Evolutionary conservation across 2,888 invertebrate species (phyloP), one percentile per base, ranked within the genome.

Genomic region (Luperina testacea): DNA sequence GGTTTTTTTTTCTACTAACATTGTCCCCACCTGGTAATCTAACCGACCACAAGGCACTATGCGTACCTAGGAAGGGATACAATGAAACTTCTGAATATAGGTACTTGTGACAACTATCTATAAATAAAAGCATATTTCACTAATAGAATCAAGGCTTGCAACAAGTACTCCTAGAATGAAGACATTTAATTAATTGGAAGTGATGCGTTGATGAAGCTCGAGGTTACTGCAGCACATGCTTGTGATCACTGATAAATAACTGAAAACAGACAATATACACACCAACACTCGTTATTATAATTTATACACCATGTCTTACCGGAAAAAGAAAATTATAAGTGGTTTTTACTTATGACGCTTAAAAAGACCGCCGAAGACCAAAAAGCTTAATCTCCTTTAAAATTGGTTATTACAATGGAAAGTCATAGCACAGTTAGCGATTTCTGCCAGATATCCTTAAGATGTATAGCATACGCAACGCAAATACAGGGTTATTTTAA

Each of bases 111-210:
- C 6, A 32, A 53, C 38, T 17, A 11, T 9, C 53, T 38, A 24
- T 70, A 59, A 75, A 75, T 70, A 75, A 51, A 79, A 61, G 5
- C 70, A 75, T 51, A 38, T 81, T 81, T 70, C 75, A 71, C 38
- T 73, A 65, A 70, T 48, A 77, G 57, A 82, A 78, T 59, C 83
- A 75, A 83, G 64, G 70, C 15, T 67, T 53, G 69, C 57, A 38
- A 65, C 72, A 38, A 73, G 59, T 51, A 48, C 59, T 61, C 20
- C 63, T 45, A 64, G 74, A 83, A 53, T 71, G 70, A 27, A 78
- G 74, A 72, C 65, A 51, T 63, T 67, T 74, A 78, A 78, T 78
- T 82, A 75, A 82, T 85, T 75, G 64, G 11, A 48, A 68, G 80
- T 64, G 69, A 75, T 20, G 24, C 72, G 68, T 59, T 85, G 72